Evolutionary conservation across 2,797 vertebrate species (phyloP).

Genomic region (Harpagifer antarcticus): DNA sequence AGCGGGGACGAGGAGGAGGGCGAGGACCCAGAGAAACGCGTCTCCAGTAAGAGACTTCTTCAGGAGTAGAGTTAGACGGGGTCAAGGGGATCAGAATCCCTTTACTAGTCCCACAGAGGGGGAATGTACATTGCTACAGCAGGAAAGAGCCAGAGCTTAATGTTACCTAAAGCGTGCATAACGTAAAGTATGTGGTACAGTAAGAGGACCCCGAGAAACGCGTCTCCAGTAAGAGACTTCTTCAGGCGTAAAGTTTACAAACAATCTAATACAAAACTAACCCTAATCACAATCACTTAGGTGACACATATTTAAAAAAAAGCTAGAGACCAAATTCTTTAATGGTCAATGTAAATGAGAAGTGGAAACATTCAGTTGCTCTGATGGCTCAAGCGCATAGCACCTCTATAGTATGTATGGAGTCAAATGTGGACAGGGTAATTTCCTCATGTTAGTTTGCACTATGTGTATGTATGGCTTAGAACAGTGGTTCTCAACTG

Average conservation of each 20-base stretch:
- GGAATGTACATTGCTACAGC: no score
- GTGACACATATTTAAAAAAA: slow-evolving; percentile 25
- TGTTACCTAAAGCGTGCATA: no score
- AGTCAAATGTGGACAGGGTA: slow-evolving; percentile 60
- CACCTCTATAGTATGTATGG: slow-evolving; percentile 8
- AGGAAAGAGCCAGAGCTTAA: no score
- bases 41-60: slow-evolving; percentile 87
- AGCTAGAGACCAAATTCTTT: slow-evolving; percentile 58
- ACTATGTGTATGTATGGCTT: no score
- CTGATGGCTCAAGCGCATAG: background rate
- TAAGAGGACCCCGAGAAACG: slow-evolving; percentile 93
- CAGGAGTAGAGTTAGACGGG: background rate
- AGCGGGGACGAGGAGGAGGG: slow-evolving; percentile 96
- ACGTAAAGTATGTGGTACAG: no score
- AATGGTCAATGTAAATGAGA: slow-evolving; percentile 36
- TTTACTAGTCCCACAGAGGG: no score
- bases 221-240: slow-evolving; percentile 87
- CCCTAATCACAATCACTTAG: slow-evolving; percentile 40
- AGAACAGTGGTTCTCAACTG: no score
- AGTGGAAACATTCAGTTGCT: slow-evolving; percentile 19
- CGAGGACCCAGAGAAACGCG: slow-evolving; percentile 94
- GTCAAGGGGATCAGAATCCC: background rate
- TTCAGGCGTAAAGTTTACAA: slow-evolving; percentile 11
- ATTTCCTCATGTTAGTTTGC: slow-evolving; percentile 74
- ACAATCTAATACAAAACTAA: slow-evolving; percentile 58